Conservation (phyloP, 2,797 vertebrate genomes). For the Eutrigla gurnardus region DNA sequence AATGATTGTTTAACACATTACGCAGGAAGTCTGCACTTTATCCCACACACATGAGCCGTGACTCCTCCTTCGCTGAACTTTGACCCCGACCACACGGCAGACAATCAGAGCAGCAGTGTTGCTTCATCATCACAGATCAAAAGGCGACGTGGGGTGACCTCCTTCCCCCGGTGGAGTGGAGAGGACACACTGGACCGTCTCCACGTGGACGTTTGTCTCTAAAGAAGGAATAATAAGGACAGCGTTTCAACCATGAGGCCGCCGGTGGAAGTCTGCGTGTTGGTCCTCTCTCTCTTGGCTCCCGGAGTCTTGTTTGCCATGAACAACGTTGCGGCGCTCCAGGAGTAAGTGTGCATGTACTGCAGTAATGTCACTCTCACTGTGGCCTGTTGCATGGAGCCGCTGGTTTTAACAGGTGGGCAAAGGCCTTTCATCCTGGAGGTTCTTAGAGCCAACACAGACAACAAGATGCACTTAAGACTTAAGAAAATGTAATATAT, state of each 20-base stretch:
- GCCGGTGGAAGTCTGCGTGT: conserved; percentile 76
- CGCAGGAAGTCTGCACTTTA: not conserved
- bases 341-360: conserved; percentile 86
- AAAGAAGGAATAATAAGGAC: not conserved
- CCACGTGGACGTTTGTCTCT: not conserved
- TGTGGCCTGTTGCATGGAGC: conserved; percentile 12
- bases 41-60: not conserved
- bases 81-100: conserved; percentile 60
- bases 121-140: conserved; percentile 60
- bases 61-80: conserved; percentile 66
- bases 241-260: conserved; percentile 69
- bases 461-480: conserved; percentile 3
- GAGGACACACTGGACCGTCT: not conserved
- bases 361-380: not conserved
- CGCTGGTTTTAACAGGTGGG: conserved; percentile 13
- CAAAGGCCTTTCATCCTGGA: conserved; percentile 27
- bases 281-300: conserved; percentile 85
- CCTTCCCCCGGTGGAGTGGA: not conserved
- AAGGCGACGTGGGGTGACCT: conserved; percentile 41
- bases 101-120: conserved; percentile 15
- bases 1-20: conserved; percentile 15
- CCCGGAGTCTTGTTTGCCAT: conserved; percentile 84
- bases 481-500: not conserved
- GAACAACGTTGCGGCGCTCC: conserved; percentile 81
- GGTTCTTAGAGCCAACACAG: not conserved